A percentile compares a stretch with the other conserved stretches of the same genome.
Conservation (phyloP, 37 sponge, comb jelly and placozoan species). For the Tethya wilhelma region DNA sequence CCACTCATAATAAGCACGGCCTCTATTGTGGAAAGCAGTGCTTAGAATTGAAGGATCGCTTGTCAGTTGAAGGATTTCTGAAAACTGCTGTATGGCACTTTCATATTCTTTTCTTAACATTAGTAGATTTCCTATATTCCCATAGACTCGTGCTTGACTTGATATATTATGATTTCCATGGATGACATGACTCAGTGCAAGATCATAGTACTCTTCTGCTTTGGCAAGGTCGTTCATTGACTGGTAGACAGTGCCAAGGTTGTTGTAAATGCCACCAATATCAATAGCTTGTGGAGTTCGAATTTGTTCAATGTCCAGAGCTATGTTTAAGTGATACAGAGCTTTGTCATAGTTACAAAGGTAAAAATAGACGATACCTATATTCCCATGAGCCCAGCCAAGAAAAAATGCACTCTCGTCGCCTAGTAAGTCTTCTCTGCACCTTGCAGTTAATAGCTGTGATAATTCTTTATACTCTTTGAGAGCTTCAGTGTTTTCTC, state of each 20-base stretch:
- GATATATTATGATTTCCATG: constrained; percentile 55
- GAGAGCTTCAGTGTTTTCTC: constrained; percentile 51
- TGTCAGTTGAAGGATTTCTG: constrained; percentile 59
- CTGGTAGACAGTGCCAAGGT: constrained; percentile 80
- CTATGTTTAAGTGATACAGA: constrained; percentile 50
- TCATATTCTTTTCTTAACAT: constrained; percentile 44
- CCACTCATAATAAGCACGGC: constrained; percentile 66
- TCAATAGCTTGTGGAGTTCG: constrained; percentile 47
- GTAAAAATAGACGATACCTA: constrained; percentile 76
- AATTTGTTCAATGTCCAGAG: constrained; percentile 52
- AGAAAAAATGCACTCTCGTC: too few species aligned
- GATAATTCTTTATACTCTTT: constrained; percentile 27
- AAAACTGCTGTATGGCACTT: constrained; percentile 57
- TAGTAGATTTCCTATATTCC: constrained; percentile 81
- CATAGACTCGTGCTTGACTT: constrained; percentile 73
- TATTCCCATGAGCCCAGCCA: constrained; percentile 85
- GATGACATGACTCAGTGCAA: constrained; percentile 67
- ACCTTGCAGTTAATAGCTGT: constrained; percentile 28
- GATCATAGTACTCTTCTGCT: constrained; percentile 66
- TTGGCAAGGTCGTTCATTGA: constrained; percentile 39
- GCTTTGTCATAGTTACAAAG: constrained; percentile 51
- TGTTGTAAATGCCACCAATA: constrained; percentile 64
- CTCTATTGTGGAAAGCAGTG: constrained; percentile 78
- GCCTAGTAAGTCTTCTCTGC: too few species aligned
- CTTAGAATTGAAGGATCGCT: constrained; percentile 35